Evolutionary conservation across 2,888 invertebrate genomes (phyloP).

Genomic region (Ecliptopera silaceata): DNA sequence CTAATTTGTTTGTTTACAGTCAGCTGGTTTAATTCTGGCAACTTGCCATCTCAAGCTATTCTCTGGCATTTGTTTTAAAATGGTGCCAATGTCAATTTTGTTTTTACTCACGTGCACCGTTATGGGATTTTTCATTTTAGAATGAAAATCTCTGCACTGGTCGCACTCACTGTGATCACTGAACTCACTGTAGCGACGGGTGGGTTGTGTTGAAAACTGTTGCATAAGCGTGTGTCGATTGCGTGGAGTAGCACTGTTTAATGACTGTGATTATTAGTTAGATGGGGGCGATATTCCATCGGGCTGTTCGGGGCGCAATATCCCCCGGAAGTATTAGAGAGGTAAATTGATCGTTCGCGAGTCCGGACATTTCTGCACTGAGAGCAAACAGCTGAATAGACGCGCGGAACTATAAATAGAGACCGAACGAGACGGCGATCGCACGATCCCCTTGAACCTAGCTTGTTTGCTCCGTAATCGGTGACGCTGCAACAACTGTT

Average conservation of each 20-base stretch:
- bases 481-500: conserved; percentile 75
- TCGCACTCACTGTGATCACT: conserved; percentile 64
- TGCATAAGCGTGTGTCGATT: conserved; percentile 68
- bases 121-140: conserved; percentile 43
- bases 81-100: conserved; percentile 81
- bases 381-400: conserved; percentile 76
- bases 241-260: conserved; percentile 66
- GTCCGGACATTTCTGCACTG: conserved; percentile 80
- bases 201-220: conserved; percentile 59
- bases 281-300: conserved; percentile 39
- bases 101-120: conserved; percentile 47
- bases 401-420: conserved; percentile 78
- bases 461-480: conserved; percentile 66
- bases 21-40: conserved; percentile 75
- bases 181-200: conserved; percentile 60
- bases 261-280: conserved; percentile 58
- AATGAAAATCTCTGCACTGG: conserved; percentile 44
- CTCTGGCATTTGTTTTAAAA: conserved; percentile 71
- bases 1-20: conserved; percentile 79
- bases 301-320: conserved; percentile 43
- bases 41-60: conserved; percentile 66
- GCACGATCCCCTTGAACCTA: conserved; percentile 82
- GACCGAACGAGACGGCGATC: conserved; percentile 74
- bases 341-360: conserved; percentile 68
- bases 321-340: conserved; percentile 57